phyloP scores from a whole-genome alignment of 2,113 vertebrate genomes.

The Trochalopteron elliotii region DNA sequence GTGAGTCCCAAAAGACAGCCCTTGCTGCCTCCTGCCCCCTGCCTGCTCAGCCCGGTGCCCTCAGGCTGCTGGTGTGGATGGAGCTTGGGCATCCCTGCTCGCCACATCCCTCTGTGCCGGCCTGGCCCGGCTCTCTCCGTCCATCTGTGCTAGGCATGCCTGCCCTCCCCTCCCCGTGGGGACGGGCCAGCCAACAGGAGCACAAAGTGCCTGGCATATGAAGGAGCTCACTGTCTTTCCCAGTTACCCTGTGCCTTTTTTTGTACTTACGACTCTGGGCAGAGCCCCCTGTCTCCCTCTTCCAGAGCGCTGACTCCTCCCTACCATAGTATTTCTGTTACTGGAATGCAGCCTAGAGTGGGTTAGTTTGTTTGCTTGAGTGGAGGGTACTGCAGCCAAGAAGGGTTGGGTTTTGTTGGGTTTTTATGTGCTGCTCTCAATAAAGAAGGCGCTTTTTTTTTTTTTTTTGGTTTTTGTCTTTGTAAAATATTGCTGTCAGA shows the following conservation, averaged over 20 bases:
- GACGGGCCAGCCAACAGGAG: conserved; percentile 39
- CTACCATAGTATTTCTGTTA: conserved; percentile 68
- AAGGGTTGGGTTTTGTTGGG: conserved; percentile 63
- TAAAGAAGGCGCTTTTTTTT: conserved; percentile 78
- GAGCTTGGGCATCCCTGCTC: neutral
- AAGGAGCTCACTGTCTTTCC: conserved; percentile 86
- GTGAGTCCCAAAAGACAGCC: conserved; percentile 3
- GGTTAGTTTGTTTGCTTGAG: conserved; percentile 68
- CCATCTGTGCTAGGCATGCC: conserved; percentile 36
- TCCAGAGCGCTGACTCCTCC: conserved; percentile 49
- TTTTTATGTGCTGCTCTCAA: conserved; percentile 91
- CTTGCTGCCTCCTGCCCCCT: conserved; percentile 19
- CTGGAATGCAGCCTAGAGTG: conserved; percentile 69
- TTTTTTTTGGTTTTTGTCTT: neutral
- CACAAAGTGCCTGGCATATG: conserved; percentile 95
- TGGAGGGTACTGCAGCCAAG: conserved; percentile 59
- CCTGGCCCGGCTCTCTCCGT: neutral
- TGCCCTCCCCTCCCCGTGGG: neutral
- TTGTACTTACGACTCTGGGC: conserved; percentile 44
- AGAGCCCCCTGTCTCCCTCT: conserved; percentile 2
- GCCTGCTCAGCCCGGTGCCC: neutral
- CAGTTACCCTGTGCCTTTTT: conserved; percentile 61
- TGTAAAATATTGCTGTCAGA: neutral
- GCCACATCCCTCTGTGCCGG: neutral
- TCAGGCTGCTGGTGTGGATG: neutral